Base-by-base conservation (phyloP, 2,113 vertebrate species). In the Brachypteracias leptosomus region DNA sequence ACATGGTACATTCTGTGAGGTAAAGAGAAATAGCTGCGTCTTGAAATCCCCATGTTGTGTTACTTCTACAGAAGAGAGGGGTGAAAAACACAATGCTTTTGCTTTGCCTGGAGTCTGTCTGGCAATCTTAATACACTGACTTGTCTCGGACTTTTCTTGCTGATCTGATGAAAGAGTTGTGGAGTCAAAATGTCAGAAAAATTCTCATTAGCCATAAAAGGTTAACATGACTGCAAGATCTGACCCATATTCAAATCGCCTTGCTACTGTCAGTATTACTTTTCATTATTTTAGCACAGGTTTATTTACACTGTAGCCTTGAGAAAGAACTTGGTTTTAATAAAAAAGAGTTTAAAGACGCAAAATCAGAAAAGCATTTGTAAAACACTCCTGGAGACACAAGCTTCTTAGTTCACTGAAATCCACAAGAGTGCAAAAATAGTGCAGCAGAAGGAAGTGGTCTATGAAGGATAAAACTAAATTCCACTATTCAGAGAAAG, bases 151-250 rank as follows among this genome's bases (percentile, higher is more conserved):
- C 52, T 59, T 77, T 52, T 25, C 46, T 70, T 68, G n/a, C 35
- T 55, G 21, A 94, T 51, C 36, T 82, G 49, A 67, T 28, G 51
- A 28, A 76, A 63, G 35, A 72, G 19, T 25, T 24, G 13, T 31
- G 28, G 52, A 74, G 35, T 42, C 51, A 95, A 91, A 89, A 76
- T 8, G 33, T 58, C 6, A 73, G 21, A 82, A 90, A 80, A 77
- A 80, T n/a, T 85, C 51, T 54, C 68, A 87, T 44, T 65, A 74
- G 42, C 18, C 29, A 70, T 0, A 51, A 55, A 73, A 31, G 4
- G 47, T 59, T 33, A 77, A 9, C 35, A 11, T 38, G 58, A 93
- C 44, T 20, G 4, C 25, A 75, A 61, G 36, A 78, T 49, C 36
- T 72, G 52, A 78, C 28, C n/a, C 58, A n/a, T 61, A 68, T 38